Base-by-base conservation (phyloP, 2,113 vertebrate genomes). In the Isichthys henryi region DNA sequence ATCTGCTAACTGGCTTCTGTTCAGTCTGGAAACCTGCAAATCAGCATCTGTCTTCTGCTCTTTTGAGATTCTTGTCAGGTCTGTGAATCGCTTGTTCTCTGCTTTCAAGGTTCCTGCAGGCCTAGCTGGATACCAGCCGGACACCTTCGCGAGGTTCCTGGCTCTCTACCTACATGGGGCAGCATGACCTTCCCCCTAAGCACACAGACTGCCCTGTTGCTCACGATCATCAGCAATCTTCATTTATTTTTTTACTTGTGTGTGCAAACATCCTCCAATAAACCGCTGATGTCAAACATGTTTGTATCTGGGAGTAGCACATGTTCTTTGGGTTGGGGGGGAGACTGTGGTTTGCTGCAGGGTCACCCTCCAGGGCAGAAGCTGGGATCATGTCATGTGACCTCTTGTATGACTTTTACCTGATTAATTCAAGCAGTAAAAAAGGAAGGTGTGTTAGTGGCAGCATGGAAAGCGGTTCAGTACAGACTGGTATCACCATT, bases 111-210 rank as follows among this genome's bases (percentile, higher is more conserved):
- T 97, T 90, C 97, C 98, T 89, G 96, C 96, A 92, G 98, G 98
- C 91, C 94, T 98, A 17, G 89, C 93, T 84, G 97, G 96, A 93
- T 98, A 97, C 95, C 96, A 96, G 89, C 96, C 97, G 58, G 96
- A 97, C 91, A 97, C 96, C 3, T 99, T 99, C 96, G 96, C 91
- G 92, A 99, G 98, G 95, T 99, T 99, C 94, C 94, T 99, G 95
- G 96, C 97, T 23, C 93, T 99, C 89, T 98, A 98, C 94, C 93
- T 99, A 86, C 96, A 99, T 0, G 97, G 98, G 90, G 95, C 95
- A 19, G 93, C 93, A 49, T 96, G 93, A 70, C 27, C 62, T 31
- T 31, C 39, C 43, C 23, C 45, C 10, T 21, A 48, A 23, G 19
- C 45, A 11, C 2, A 21, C 43, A 7, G 15, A 21, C 3, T 8